Base-by-base conservation (phyloP, 1,140 invertebrate species). In the Philopotamus ludificatus region DNA sequence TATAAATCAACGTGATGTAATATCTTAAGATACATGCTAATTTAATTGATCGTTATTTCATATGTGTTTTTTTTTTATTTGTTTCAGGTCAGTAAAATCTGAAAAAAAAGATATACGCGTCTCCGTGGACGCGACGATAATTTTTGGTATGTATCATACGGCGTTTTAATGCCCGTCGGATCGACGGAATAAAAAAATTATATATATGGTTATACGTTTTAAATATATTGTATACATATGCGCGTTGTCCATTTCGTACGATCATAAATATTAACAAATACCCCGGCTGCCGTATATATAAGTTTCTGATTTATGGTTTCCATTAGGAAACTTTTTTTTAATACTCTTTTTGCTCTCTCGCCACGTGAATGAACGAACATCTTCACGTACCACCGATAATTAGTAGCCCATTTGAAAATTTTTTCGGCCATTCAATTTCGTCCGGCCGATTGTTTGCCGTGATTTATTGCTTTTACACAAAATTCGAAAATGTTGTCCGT, bases 261-360 rank as follows among this genome's bases (percentile, higher is more conserved):
- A 34, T 34, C 23, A 39, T 20, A n/a, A 39, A 42, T 22, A 21
- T 57, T 57, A 28, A 57, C 26, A 57, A 57, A 57, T 57, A 22
- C 34, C 21, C 16, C 21, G n/a, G 39, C 39, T 42, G 54, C 54
- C 54, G 34, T 20, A 20, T n/a, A 16, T 16, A 25, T 20, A 20
- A 57, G 20, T 16, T 22, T 22, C 18, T 39, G 12, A 57, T 57
- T 57, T 57, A 57, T 28, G 54, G 22, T 41, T 57, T 57, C 34
- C 54, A 21, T 57, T 57, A 18, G 21, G 54, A 57, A 57, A 57
- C 21, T 53, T 53, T 26, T 25, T 21, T 21, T 16, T 49, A 25
- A 25, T 53, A 53, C 12, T 34, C 12, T 34, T 34, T 34, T 34
- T 12, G n/a, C n/a, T n/a, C n/a, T n/a, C n/a, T n/a, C n/a, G n/a